Evolutionary conservation across 2,888 invertebrate genomes (phyloP).

Genomic region (Eristalis intricaria): DNA sequence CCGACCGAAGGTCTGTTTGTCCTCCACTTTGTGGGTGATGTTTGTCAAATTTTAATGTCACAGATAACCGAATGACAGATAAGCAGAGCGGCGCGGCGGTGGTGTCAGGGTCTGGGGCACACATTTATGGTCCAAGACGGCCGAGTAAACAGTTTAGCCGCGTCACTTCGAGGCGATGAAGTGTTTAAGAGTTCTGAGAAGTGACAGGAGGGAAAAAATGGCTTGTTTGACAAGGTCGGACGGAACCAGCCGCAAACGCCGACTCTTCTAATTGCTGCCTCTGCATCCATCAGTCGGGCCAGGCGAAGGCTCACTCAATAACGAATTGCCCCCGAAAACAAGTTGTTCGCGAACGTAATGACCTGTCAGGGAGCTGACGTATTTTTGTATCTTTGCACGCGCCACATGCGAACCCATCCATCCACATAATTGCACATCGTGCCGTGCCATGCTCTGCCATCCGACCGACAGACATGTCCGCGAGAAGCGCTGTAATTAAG

Average conservation of each 20-base stretch:
- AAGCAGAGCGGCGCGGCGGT: slow-evolving; percentile 13
- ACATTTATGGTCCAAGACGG: slow-evolving; percentile 6
- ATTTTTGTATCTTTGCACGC: slow-evolving; percentile 12
- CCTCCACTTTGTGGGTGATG: slow-evolving; percentile 56
- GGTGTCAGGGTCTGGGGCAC: background rate
- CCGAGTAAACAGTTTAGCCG: slow-evolving; percentile 40
- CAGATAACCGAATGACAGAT: slow-evolving; percentile 61
- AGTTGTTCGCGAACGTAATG: background rate
- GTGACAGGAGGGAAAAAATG: background rate
- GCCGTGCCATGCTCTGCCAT: background rate
- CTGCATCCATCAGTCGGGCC: background rate
- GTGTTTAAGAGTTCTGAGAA: slow-evolving; percentile 22
- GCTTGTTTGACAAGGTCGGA: background rate
- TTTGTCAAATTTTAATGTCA: slow-evolving; percentile 42
- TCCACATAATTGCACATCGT: slow-evolving; percentile 34
- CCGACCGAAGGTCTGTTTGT: slow-evolving; percentile 45
- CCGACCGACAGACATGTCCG: slow-evolving; percentile 37
- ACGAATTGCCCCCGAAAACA: background rate
- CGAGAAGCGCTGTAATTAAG: slow-evolving; percentile 64
- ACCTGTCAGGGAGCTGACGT: slow-evolving; percentile 1
- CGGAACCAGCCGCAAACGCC: background rate
- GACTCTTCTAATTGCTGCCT: background rate
- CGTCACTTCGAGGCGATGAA: slow-evolving; percentile 1
- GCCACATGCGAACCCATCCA: slow-evolving; percentile 40
- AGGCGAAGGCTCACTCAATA: background rate